Conservation (phyloP, 1,140 invertebrate genomes). For the Neotoxoptera formosana region DNA sequence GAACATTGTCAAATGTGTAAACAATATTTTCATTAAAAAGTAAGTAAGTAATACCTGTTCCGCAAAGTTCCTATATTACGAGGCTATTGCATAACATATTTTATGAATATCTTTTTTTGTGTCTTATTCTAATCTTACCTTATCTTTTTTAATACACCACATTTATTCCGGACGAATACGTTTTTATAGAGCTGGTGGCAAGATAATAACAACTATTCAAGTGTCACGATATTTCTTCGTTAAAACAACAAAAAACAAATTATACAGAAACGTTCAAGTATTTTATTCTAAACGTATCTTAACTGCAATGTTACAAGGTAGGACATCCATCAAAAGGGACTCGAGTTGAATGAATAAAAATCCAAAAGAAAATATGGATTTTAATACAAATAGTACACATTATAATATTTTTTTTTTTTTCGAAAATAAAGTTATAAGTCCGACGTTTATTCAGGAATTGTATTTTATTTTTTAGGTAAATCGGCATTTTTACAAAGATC, state of each 20-base stretch:
- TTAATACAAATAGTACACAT: not conserved
- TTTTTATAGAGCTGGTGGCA: not conserved
- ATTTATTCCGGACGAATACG: slow-evolving; percentile 31
- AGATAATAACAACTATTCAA: slow-evolving; percentile 47
- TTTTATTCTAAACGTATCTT: slow-evolving; percentile 45
- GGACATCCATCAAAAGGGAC: slow-evolving; percentile 38
- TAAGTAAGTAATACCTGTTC: not conserved
- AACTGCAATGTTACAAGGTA: slow-evolving; percentile 32
- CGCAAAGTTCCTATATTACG: not conserved
- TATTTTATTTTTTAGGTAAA: not conserved
- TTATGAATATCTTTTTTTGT: not conserved
- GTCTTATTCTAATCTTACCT: slow-evolving; percentile 12
- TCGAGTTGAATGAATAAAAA: slow-evolving; percentile 37
- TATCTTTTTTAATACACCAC: not conserved
- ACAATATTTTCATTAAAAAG: slow-evolving; percentile 1
- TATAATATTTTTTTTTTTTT: not conserved
- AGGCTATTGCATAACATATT: not conserved
- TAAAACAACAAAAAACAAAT: not conserved
- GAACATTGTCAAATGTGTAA: not conserved
- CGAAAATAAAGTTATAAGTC: not conserved
- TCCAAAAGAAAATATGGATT: not conserved
- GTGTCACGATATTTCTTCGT: slow-evolving; percentile 41
- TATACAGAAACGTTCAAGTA: slow-evolving; percentile 21
- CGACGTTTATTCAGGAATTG: not conserved
- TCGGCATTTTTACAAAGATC: not conserved